phyloP scores from a whole-genome alignment of 2,113 vertebrate species.

The Sinocyclocheilus grahami region DNA sequence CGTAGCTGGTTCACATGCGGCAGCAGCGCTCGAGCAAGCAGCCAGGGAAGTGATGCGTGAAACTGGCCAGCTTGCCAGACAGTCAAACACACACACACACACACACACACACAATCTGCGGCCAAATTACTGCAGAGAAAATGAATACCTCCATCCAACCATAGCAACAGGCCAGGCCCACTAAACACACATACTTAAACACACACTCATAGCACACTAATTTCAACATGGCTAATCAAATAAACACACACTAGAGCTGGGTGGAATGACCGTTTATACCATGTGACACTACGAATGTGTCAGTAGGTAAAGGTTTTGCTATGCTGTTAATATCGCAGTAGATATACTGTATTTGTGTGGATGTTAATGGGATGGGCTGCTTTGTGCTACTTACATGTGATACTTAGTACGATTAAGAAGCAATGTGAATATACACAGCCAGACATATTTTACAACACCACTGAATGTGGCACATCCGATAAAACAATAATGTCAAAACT shows the following conservation, averaged over 20 bases:
- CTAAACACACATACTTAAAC: slow-evolving; percentile 50
- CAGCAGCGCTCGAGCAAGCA: slow-evolving; percentile 37
- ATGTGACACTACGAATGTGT: background rate
- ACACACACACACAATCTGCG: background rate
- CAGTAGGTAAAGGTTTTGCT: background rate
- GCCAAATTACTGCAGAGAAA: slow-evolving; percentile 55
- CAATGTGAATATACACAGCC: background rate
- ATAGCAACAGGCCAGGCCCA: slow-evolving; percentile 41
- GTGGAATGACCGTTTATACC: background rate
- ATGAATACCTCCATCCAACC: slow-evolving; percentile 53
- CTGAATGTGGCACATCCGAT: too few species aligned
- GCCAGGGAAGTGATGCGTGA: slow-evolving; percentile 33
- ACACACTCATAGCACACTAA: slow-evolving; percentile 37
- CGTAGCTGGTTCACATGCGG: slow-evolving; percentile 31
- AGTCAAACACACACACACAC: slow-evolving; percentile 43
- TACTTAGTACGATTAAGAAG: background rate
- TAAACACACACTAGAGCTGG: slow-evolving; percentile 22
- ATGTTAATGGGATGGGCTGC: background rate
- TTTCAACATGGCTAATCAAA: slow-evolving; percentile 37
- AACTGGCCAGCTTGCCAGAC: slow-evolving; percentile 42
- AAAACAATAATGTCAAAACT: background rate
- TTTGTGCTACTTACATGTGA: background rate
- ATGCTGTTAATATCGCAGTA: background rate
- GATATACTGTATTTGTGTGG: background rate
- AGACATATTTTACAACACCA: background rate